Base-by-base conservation (phyloP, 2,888 invertebrate genomes). In the Leucozona laternaria region DNA sequence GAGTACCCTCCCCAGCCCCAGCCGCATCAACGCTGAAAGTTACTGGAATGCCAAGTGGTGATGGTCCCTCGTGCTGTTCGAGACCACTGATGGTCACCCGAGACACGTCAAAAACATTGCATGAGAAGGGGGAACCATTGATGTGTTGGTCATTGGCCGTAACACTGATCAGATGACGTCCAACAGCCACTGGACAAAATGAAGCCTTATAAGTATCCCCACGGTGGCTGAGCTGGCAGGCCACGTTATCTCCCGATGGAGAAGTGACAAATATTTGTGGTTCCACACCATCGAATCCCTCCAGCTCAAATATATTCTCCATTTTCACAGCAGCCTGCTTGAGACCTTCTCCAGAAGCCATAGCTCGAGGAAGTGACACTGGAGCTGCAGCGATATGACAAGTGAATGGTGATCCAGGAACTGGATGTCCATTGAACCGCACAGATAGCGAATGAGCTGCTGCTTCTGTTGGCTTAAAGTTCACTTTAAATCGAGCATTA, bases 401-500 rank as follows among this genome's bases (percentile, higher is more conserved):
- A 40, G 95, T 96, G 93, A 98, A 99, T n/a, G 99, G 99, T 13
- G 98, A 98, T 1, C 98, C 98, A 88, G 95, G 96, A 0, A 96
- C 96, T 0, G 96, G 95, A 91, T 95, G 95, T 0, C 96, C 96
- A 92, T 96, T 96, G 91, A 96, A 96, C 34, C 96, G 95, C 40
- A 99, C 98, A 60, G 98, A 98, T 5, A 99, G 94, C 28, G 96
- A 96, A 93, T 99, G 99, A 0, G 96, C 95, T 2, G 97, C 97
- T 0, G 98, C 96, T 93, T 98, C 98, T 40, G 97, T 97, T 0
- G 99, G 99, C 90, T 98, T 98, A 93, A 99, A 99, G 93, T 99
- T 98, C 0, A 96, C 96, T 93, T 96, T 96, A 91, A 99, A 99
- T 89, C 97, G 96, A 0, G 98, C 99, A 92, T 98, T 98, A 50